Base-by-base conservation (phyloP, 1,140 invertebrate species). In the Hyles euphorbiae region DNA sequence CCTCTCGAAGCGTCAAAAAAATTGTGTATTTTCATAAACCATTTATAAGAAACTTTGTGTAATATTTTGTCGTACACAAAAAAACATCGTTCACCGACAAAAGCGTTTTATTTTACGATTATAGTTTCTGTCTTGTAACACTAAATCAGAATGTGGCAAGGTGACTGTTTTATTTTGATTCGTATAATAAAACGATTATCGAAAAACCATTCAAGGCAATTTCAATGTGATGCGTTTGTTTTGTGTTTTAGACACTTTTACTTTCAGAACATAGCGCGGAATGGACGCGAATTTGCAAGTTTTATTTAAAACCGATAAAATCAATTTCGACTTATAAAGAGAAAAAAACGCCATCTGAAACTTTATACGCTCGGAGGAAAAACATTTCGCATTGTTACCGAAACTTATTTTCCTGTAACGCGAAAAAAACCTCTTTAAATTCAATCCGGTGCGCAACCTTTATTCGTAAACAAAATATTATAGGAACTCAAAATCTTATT, bases 401-500 rank as follows among this genome's bases (percentile, higher is more conserved):
- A 63, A 67, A 68, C 58, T 63, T 63, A 67, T 56, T 68, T 58
- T 48, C 55, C 11, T 36, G 49, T 62, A 53, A 56, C 22, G 22
- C 22, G 22, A 34, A 55, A 65, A 56, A 55, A 58, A 68, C 53
- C 61, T 68, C 53, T 69, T 74, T 68, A 68, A 79, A 78, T 79
- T 78, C 69, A 73, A 78, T 78, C 54, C 65, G 53, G 56, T 70
- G 65, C 67, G 9, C 32, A 64, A 62, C 63, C 65, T 64, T 68
- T 70, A 69, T 74, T 56, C 56, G 68, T 50, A 70, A 66, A 74
- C 68, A 72, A 76, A 78, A 71, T 78, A 73, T 70, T 66, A 66
- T 69, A 58, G 56, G 51, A 61, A 72, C 73, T 63, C 63, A 78
- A 73, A 77, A 74, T 75, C 63, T 69, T 70, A 74, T 77, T 77